Evolutionary conservation across 2,113 vertebrate species (phyloP).

Genomic region (Muntiacus reevesi): DNA sequence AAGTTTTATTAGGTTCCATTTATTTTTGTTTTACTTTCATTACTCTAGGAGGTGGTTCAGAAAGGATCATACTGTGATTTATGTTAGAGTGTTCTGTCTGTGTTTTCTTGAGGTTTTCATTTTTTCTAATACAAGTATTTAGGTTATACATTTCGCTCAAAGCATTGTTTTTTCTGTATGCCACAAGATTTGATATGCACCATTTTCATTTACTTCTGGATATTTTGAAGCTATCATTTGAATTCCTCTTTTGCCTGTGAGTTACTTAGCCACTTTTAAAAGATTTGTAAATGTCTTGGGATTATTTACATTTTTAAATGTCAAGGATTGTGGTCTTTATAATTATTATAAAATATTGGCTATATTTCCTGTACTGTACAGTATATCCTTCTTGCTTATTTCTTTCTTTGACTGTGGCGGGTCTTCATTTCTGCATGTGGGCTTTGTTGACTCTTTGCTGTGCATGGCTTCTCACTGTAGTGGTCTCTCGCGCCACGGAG

Average conservation of each 20-base stretch:
- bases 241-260: background rate
- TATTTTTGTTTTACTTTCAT: background rate
- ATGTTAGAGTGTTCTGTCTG: background rate
- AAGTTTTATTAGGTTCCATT: background rate
- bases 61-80: background rate
- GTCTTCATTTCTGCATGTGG: background rate
- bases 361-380: background rate
- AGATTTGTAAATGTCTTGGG: background rate
- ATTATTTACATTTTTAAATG: background rate
- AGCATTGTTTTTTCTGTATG: background rate
- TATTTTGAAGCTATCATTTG: background rate
- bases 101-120: background rate
- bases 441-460: background rate
- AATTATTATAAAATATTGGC: background rate
- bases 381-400: background rate
- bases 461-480: background rate
- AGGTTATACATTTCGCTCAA: background rate
- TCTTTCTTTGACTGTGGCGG: background rate
- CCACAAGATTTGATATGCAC: background rate
- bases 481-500: background rate
- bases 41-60: background rate
- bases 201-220: background rate
- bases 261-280: background rate
- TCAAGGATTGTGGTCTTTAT: background rate
- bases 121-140: background rate